A percentile compares a stretch with the other conserved stretches of the same genome.
Evolutionary conservation across 1,140 invertebrate genomes (phyloP).

Genomic region (Ptiloglossa arizonensis): DNA sequence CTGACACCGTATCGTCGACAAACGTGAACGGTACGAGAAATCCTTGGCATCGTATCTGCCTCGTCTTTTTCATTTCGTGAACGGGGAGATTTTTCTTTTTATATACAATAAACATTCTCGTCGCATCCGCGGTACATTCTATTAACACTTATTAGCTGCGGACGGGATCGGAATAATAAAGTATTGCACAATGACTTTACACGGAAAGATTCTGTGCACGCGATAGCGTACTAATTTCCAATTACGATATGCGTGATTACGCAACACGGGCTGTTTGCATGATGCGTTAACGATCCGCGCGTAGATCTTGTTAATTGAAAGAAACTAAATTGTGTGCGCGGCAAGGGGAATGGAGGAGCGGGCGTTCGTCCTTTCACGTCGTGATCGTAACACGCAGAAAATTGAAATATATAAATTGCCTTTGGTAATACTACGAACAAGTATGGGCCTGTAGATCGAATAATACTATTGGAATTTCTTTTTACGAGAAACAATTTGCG

Average conservation of each 20-base stretch:
- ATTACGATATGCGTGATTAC: background rate
- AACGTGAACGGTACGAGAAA: background rate
- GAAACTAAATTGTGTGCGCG: background rate
- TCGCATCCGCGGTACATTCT: background rate
- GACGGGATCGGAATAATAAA: background rate
- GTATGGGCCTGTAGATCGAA: background rate
- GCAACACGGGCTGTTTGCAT: background rate
- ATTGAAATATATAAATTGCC: background rate
- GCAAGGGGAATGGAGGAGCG: no score
- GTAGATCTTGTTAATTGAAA: background rate
- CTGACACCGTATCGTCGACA: no score
- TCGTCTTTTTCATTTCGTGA: no score
- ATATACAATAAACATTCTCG: no score
- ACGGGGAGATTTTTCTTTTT: no score
- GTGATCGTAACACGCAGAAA: background rate
- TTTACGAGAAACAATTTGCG: background rate
- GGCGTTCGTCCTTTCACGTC: background rate
- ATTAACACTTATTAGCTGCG: background rate
- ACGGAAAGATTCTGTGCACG: background rate
- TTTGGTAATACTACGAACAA: background rate
- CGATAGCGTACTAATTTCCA: slow-evolving; percentile 13
- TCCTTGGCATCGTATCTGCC: no score
- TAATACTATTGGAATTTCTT: background rate
- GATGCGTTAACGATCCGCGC: background rate
- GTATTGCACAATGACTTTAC: background rate